A percentile compares a stretch with the other conserved stretches of the same genome.
Evolutionary conservation across 2,888 invertebrate species (phyloP).

Genomic region (Heteromyza rotundicornis): DNA sequence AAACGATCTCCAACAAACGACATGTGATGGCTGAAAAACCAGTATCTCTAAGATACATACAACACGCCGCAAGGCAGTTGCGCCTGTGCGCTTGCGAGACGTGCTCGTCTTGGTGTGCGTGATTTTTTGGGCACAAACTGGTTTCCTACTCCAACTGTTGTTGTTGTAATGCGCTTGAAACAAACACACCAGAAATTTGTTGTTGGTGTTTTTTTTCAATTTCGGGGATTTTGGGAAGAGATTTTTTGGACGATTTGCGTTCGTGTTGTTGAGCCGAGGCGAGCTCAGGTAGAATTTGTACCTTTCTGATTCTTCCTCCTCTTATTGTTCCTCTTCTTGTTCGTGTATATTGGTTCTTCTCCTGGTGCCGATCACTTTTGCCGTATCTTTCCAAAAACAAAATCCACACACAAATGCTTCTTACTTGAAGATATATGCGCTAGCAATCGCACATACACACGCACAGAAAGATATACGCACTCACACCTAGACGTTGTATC

Average conservation of each 20-base stretch:
- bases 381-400: background rate
- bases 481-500: background rate
- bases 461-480: background rate
- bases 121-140: slow-evolving; percentile 2
- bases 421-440: no score
- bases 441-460: slow-evolving; percentile 5
- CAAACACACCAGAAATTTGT: background rate
- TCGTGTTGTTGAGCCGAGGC: background rate
- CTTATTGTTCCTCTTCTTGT: background rate
- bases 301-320: no score
- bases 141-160: background rate
- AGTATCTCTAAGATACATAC: slow-evolving; percentile 40
- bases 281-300: background rate
- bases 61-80: slow-evolving; percentile 11
- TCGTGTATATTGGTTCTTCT: background rate
- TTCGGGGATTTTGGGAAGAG: background rate
- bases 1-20: slow-evolving; percentile 24
- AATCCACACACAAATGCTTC: background rate
- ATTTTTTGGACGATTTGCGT: background rate
- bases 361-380: background rate
- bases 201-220: background rate
- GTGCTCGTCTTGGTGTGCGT: background rate
- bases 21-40: slow-evolving; percentile 18
- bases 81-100: slow-evolving; percentile 31
- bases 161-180: background rate